A percentile compares a stretch with the other conserved stretches of the same genome.
These are phyloP conservation scores for Vultur gryphus DNA, from an alignment of 2,797 vertebrate species.

Conservation along the genomic window DNA sequence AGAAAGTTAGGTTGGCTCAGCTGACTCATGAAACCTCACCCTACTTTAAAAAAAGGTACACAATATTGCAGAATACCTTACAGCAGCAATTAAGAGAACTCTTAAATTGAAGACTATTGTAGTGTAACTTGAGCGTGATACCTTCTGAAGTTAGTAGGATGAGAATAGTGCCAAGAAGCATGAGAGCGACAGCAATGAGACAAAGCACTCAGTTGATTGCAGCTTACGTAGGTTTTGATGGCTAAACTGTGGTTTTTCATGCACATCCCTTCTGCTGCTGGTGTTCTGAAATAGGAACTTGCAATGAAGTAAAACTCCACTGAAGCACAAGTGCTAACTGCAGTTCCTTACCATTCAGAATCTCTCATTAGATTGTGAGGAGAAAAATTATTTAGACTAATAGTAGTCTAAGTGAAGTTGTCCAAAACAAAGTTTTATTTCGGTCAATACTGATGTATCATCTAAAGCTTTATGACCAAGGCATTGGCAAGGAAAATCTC, in stretches of 20 bases:
- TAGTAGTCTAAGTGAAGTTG: neutral
- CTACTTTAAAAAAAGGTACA: neutral
- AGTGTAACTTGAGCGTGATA: neutral
- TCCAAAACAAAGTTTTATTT: neutral
- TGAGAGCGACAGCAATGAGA: neutral
- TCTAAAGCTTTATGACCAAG: neutral
- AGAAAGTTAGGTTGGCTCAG: neutral
- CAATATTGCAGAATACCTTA: neutral
- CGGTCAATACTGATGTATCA: neutral
- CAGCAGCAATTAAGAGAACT: neutral
- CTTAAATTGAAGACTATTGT: neutral
- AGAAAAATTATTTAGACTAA: neutral
- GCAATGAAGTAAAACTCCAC: neutral
- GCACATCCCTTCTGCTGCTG: neutral
- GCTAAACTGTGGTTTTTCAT: neutral
- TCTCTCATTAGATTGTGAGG: neutral
- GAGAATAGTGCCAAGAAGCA: neutral
- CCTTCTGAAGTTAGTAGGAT: neutral
- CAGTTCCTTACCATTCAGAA: neutral
- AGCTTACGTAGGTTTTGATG: neutral
- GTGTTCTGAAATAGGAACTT: neutral
- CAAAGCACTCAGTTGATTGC: neutral
- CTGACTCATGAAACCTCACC: neutral
- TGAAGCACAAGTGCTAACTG: neutral
- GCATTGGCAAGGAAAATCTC: neutral